Conservation (phyloP, 2,797 vertebrate genomes). For the Pitangus sulphuratus region DNA sequence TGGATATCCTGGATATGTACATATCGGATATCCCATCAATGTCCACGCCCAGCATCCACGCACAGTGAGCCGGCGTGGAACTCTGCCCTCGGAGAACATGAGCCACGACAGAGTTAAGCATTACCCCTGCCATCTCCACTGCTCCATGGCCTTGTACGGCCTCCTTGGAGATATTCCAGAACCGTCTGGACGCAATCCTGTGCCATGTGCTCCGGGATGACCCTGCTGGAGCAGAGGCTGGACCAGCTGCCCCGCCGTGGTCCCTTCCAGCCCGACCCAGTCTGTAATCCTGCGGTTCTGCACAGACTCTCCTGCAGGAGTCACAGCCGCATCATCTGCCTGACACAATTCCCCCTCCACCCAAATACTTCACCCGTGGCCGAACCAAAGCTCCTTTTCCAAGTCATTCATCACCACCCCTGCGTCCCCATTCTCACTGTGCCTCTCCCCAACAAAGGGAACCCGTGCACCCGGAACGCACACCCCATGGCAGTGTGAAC, state of each 20-base stretch:
- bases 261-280: neutral
- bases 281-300: neutral
- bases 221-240: neutral
- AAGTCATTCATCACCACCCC: neutral
- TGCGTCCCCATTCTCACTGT: accelerated
- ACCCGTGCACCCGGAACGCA: accelerated
- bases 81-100: accelerated
- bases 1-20: no score
- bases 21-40: neutral
- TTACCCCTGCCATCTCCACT: neutral
- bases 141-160: accelerated
- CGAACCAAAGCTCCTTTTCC: neutral
- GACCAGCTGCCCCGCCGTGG: neutral
- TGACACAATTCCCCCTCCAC: neutral
- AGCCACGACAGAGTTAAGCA: neutral
- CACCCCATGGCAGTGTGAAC: accelerated
- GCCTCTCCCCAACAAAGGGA: neutral
- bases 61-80: neutral
- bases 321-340: neutral
- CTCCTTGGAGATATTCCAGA: neutral
- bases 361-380: neutral
- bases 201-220: neutral
- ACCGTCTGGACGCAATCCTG: neutral
- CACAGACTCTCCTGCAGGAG: neutral
- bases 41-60: neutral